These are phyloP conservation scores for Scolopax rusticola DNA, from an alignment of 2,797 vertebrate species.

Conservation along the genomic window DNA sequence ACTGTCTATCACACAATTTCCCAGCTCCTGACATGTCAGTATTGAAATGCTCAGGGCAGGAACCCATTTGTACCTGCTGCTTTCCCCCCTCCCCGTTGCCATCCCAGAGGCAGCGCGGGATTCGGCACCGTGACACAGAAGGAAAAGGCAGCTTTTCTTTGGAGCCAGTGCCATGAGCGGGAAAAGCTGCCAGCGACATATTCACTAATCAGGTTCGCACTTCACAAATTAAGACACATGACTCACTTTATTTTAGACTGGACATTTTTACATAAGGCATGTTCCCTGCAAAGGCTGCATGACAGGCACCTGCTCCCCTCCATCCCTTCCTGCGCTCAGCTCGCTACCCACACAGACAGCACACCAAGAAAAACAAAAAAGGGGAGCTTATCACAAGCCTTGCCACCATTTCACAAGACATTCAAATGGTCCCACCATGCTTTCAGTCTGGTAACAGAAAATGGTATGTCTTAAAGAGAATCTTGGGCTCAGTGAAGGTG, in stretches of 20 bases:
- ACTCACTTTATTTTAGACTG: rapidly evolving
- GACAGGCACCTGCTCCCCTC: neutral
- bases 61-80: neutral
- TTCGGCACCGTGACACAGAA: neutral
- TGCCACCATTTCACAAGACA: neutral
- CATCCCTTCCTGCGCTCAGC: neutral
- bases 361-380: neutral
- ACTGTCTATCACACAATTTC: neutral
- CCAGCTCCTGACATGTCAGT: neutral
- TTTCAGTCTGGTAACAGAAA: neutral
- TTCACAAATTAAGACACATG: neutral
- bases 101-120: neutral
- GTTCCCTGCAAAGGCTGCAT: neutral
- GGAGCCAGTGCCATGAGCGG: neutral
- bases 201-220: neutral
- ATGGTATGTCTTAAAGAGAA: neutral
- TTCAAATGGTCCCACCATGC: too few relatives aligned
- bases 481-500: neutral
- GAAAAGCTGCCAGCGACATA: neutral
- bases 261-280: rapidly evolving
- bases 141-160: neutral
- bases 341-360: neutral
- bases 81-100: neutral
- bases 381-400: neutral
- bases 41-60: neutral